Evolutionary conservation across 2,113 vertebrate genomes (phyloP), one percentile per base, ranked within the genome.

Genomic region (Cololabis saira): DNA sequence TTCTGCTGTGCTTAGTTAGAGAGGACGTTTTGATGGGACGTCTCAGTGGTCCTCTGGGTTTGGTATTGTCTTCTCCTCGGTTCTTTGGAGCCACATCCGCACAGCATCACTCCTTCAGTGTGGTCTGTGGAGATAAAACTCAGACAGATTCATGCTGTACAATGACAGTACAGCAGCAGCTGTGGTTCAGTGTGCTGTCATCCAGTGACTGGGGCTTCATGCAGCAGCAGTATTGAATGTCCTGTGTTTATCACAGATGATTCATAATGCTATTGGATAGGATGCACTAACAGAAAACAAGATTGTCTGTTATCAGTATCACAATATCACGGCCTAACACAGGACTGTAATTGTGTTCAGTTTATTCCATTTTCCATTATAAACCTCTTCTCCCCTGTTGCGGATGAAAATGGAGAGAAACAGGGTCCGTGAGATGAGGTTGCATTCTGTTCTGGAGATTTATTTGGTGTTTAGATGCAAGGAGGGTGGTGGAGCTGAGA

Each of bases 261-360:
- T 82, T 90, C 86, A 83, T 85, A 85, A 85, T 58, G 72, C 76
- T 70, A 70, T 72, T 84, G 80, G 83, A 86, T 80, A 69, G 67
- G 71, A 82, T 78, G 80, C 79, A 78, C 60, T 60, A 78, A 79
- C 74, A 71, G 78, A 77, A 81, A 87, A 85, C 83, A 84, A 81
- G 83, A 81, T 81, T 69, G 73, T 76, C 62, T 61, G 78, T 87
- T 91, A 90, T 87, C 88, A 62, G 57, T 62, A 78, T 84, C 78
- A 74, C 82, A 76, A 84, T 66, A 90, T 87, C 82, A 68, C 77
- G 1, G 62, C 24, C 79, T 83, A 75, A 77, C 87, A 78, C 83
- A 60, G 24, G 24, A 55, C 30, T 6, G 30, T 85, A 86, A 90
- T 88, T 87, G 67, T 54, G 68, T 89, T 89, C 72, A 48, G 67